Evolutionary conservation across 2,888 invertebrate genomes (phyloP), one percentile per base, ranked within the genome.

Genomic region (Diogma glabrata): DNA sequence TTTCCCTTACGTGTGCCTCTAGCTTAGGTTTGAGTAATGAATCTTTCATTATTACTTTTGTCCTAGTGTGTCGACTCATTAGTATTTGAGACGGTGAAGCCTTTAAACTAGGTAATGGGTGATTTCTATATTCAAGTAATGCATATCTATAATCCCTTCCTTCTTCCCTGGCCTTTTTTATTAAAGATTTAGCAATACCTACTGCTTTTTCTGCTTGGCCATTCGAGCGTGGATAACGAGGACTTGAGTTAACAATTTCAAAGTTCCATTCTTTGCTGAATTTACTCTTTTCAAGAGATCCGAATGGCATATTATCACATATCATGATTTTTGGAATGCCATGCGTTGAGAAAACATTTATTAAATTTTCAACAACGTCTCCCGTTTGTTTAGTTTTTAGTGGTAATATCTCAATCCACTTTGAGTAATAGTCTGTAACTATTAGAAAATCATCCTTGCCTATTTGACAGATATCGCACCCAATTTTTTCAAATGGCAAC

Each of bases 261-360:
- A 48, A 26, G 19, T 48, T 1, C 30, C 24, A 43, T 23, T 48
- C 30, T 7, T 30, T 3, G 19, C 36, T 36, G 23, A 51, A 48
- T n/a, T 28, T 14, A 26, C 14, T 10, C 26, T 26, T 30, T 14
- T 36, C 12, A 28, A 8, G 43, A 7, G 48, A 48, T 24, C 19
- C n/a, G 20, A 51, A 51, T 8, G 48, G 22, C 26, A 47, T 38
- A 20, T 51, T 51, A n/a, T 43, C 43, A 2, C 23, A 23, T n/a
- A 30, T 30, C n/a, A 51, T 30, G n/a, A n/a, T n/a, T 20, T 20
- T 38, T 6, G 43, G 50, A 4, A 50, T 28, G 5, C 50, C 54
- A 49, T 52, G 46, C 9, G 50, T 45, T 14, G 51, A 50, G 52
- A 56, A 54, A 19, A 56, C 49, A 16, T 28, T 16, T 52, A 52